Conservation (phyloP, 2,888 invertebrate genomes). For the Spicauda simplicius region DNA sequence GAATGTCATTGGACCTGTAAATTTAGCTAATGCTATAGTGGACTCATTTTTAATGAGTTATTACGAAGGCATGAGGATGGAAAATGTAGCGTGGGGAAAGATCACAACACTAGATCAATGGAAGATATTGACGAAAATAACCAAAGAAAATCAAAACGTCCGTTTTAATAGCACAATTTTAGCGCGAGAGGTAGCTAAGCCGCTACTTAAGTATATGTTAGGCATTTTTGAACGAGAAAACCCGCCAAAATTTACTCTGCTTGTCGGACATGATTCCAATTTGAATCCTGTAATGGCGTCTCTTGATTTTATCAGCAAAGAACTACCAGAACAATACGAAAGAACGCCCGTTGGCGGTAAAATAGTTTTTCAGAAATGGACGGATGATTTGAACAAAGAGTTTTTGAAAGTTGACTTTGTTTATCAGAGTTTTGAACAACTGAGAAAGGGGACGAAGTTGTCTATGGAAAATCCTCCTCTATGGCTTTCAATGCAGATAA, state of each 20-base stretch:
- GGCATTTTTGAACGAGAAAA: constrained; percentile 44
- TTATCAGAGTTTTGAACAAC: constrained; percentile 58
- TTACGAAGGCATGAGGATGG: constrained; percentile 60
- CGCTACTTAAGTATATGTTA: constrained; percentile 58
- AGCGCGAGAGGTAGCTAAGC: constrained; percentile 55
- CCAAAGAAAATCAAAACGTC: constrained; percentile 58
- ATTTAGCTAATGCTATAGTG: constrained; percentile 54
- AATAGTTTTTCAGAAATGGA: constrained; percentile 70
- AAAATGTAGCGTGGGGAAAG: constrained; percentile 68
- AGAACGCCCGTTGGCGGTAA: constrained; percentile 69
- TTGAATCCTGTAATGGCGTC: constrained; percentile 55
- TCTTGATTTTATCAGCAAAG: constrained; percentile 56
- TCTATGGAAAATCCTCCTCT: constrained; percentile 55
- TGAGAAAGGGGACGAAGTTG: constrained; percentile 53
- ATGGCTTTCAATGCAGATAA: constrained; percentile 53
- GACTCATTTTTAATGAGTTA: constrained; percentile 71
- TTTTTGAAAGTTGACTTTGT: constrained; percentile 63
- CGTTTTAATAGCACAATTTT: constrained; percentile 58
- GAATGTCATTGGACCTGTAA: constrained; percentile 58
- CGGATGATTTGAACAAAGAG: constrained; percentile 47
- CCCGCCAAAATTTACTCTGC: constrained; percentile 53
- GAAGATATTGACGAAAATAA: constrained; percentile 54
- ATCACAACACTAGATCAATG: constrained; percentile 55
- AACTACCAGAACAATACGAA: constrained; percentile 59
- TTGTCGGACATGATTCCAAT: constrained; percentile 73